Evolutionary conservation across 1,140 invertebrate species (phyloP).

Genomic region (Bombus superbus): DNA sequence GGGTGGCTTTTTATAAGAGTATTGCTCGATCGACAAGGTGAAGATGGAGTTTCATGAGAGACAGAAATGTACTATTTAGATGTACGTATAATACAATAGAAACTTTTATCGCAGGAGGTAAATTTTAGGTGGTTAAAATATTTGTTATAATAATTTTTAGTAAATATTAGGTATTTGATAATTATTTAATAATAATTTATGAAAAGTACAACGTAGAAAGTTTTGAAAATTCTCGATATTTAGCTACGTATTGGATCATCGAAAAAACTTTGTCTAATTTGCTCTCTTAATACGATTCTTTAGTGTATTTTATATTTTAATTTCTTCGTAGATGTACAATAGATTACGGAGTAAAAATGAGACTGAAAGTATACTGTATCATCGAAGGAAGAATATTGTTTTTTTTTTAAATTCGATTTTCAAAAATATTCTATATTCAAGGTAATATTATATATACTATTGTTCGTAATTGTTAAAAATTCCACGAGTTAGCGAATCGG

Average conservation of each 20-base stretch:
- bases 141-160: neutral
- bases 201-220: too few relatives aligned
- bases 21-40: neutral
- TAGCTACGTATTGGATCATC: too few relatives aligned
- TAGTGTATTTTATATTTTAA: neutral
- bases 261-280: too few relatives aligned
- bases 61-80: neutral
- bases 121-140: neutral
- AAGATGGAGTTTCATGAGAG: neutral
- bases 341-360: neutral
- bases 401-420: neutral
- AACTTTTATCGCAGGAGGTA: neutral
- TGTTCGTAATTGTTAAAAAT: neutral
- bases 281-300: neutral
- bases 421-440: neutral
- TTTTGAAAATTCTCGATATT: too few relatives aligned
- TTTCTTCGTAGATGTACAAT: neutral
- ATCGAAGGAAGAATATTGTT: neutral
- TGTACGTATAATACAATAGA: neutral
- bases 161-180: neutral
- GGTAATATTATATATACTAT: neutral
- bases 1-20: neutral
- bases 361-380: neutral
- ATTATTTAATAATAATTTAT: neutral
- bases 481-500: neutral